Evolutionary conservation across 2,888 invertebrate species (phyloP).

Genomic region (Hipparchia semele): DNA sequence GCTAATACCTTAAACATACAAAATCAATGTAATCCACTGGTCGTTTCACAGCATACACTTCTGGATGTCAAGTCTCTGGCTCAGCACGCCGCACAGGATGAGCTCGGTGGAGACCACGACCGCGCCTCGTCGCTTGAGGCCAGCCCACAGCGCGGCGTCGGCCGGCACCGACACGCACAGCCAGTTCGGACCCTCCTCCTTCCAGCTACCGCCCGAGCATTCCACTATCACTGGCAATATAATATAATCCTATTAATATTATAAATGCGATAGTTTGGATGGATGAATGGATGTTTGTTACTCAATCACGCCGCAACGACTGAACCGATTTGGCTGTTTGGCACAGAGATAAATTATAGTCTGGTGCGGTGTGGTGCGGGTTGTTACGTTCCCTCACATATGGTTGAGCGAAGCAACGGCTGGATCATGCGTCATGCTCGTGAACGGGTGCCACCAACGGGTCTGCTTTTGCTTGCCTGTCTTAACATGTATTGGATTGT

Average conservation of each 20-base stretch:
- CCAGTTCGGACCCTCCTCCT: conserved; percentile 58
- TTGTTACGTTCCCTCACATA: too few relatives aligned
- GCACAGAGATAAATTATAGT: too few relatives aligned
- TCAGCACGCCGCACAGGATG: conserved; percentile 65
- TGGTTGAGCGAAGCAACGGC: too few relatives aligned
- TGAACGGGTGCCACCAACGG: too few relatives aligned
- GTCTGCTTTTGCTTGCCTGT: too few relatives aligned
- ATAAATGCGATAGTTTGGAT: too few relatives aligned
- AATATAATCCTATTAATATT: not conserved
- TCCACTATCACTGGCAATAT: conserved; percentile 68
- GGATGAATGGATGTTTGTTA: too few relatives aligned
- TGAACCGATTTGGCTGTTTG: too few relatives aligned
- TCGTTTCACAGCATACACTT: conserved; percentile 40
- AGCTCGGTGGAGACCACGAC: conserved; percentile 62
- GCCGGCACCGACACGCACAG: conserved; percentile 56
- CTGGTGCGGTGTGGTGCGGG: too few relatives aligned
- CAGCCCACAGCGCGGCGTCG: conserved; percentile 59
- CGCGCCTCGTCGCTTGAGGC: conserved; percentile 57
- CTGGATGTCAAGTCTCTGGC: conserved; percentile 57
- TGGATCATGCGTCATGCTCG: too few relatives aligned
- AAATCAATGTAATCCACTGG: not conserved
- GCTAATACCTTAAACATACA: not conserved
- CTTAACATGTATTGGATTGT: too few relatives aligned
- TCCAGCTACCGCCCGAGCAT: conserved; percentile 71
- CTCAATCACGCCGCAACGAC: too few relatives aligned